Evolutionary conservation across 2,797 vertebrate genomes (phyloP), one percentile per base, ranked within the genome.

Genomic region (Mallotus villosus): DNA sequence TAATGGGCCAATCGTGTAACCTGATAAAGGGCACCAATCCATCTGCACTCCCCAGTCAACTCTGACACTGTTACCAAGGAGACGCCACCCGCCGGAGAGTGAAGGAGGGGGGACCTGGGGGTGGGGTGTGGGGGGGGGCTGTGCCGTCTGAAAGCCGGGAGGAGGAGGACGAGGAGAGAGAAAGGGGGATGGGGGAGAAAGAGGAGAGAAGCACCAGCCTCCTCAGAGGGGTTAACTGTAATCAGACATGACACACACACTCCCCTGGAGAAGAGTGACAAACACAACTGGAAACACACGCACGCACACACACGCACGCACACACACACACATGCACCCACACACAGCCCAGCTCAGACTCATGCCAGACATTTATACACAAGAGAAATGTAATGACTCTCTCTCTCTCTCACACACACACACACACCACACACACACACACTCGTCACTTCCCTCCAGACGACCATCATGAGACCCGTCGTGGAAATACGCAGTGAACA

Each of bases 51-150:
- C 90, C 84, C 68, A 90, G 91, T 94, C 92, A 93, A 93, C 92
- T 92, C 91, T 93, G 91, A 94, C 92, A 93, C 89, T 86, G 92
- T 94, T 93, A 88, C 93, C 93, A 93, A 85, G 92, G 93, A 92
- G 92, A 94, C 93, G 71, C 83, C 90, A 91, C 91, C 90, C 88
- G 78, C 81, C 80, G 91, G 90, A 92, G 90, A 80, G 74, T 74
- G 78, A 41, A 83, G 83, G 84, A 78, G 84, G 84, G 83, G 84
- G 84, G 88, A 91, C 91, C 91, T 93, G 90, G 90, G 91, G 91
- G 92, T 90, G 86, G 84, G 81, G 75, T 91, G 90, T 86, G 84
- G 81, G 75, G 88, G 87, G 92, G 91, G 89, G 92, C 89, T 83
- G 87, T 78, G 84, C 84, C 87, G 88, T 90, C 90, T 88, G 89